Conservation (phyloP, 2,888 invertebrate species). For the Leuctra nigra region DNA sequence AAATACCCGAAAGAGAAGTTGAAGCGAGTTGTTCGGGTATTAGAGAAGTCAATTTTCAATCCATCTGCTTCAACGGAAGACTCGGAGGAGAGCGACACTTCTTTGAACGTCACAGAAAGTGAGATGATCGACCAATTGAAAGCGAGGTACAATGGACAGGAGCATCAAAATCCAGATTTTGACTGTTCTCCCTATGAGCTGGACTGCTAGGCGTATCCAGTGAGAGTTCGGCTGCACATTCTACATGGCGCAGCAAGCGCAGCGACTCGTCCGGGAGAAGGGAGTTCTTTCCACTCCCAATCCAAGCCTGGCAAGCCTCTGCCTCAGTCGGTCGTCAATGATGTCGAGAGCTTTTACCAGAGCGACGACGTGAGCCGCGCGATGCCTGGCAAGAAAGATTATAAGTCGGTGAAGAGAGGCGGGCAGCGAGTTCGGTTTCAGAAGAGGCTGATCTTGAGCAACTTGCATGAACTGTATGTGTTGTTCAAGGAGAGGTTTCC, state of each 20-base stretch:
- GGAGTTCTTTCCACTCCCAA: not conserved
- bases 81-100: no score
- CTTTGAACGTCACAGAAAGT: no score
- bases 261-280: not conserved
- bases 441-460: not conserved
- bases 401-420: constrained; percentile 14
- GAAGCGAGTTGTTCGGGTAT: no score
- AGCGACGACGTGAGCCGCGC: constrained; percentile 23
- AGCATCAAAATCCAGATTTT: not conserved
- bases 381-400: constrained; percentile 25
- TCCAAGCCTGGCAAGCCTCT: not conserved
- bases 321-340: not conserved
- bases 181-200: not conserved
- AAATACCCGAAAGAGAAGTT: no score
- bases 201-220: not conserved
- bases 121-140: not conserved
- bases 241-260: not conserved
- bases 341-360: constrained; percentile 16
- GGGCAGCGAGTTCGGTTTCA: not conserved
- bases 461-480: not conserved
- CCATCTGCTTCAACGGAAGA: no score
- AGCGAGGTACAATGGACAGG: not conserved
- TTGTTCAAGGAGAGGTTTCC: not conserved
- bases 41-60: no score
- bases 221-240: not conserved